Base-by-base conservation (phyloP, 64 coral and sea anemone species). In the Montipora cactus region DNA sequence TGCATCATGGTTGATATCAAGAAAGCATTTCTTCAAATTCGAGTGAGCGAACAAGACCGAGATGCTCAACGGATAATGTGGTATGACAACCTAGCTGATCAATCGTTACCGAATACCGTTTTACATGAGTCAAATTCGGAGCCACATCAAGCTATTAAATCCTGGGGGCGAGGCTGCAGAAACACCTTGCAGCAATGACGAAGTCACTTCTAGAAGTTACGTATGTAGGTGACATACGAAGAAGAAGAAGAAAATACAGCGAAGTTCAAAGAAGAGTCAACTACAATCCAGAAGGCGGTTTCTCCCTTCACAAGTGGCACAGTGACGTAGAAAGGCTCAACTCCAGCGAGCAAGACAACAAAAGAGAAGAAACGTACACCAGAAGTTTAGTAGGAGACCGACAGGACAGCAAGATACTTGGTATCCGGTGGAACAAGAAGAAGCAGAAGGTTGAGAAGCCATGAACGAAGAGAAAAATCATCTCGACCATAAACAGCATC, bases 61-160 rank as follows among this genome's bases (percentile, higher is more conserved):
- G 79, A 84, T 47, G 87, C 87, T 50, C 18, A 58, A 22, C 71
- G 88, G 47, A 4, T 95, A 8, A 50, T 95, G 7, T 95, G 93
- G 87, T 95, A 86, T 13, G 79, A 90, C 19, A 95, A 90, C 80
- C 69, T 90, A 23, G 49, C 82, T 18, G 88, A 95, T 8, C 18
- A 84, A 90, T 85, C 73, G 68, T 95, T 6, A 53, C 59, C 46
- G 72, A 66, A 11, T 90, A 86, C 67, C 51, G 81, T 12, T 90
- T 95, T 44, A 86, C 88, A 15, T 8, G 80, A 74, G 93, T 90
- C 11, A 95, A 90, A 25, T 95, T 95, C 18, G 93, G 93, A 20
- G 25, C 93, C 3, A 53, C 48, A 7, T 68, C 93, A 66, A 94
- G 87, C 19, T 87, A 78, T 1, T 94, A 90, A 59, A 83, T 95